phyloP scores from a whole-genome alignment of 37 sponge, comb jelly and placozoan genomes.

The Agelas oroides region DNA sequence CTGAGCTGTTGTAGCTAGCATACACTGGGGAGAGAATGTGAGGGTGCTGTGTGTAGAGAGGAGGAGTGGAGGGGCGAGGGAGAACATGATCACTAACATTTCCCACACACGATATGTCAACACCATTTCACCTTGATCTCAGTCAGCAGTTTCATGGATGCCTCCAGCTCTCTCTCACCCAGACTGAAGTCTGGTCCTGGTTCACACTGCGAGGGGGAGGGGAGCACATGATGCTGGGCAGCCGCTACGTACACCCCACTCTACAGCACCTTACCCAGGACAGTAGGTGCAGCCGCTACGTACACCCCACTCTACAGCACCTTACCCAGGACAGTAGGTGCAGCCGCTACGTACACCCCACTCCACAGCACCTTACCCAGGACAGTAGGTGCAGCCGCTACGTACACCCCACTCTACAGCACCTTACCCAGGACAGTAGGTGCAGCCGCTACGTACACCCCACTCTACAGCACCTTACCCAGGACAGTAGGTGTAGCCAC shows the following conservation, averaged over 20 bases:
- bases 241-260: too few relatives aligned
- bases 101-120: neutral
- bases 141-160: slow-evolving; percentile 51
- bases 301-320: too few relatives aligned
- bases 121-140: slow-evolving; percentile 52
- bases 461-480: too few relatives aligned
- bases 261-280: neutral
- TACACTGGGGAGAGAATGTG: slow-evolving; percentile 67
- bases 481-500: neutral
- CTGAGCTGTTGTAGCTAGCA: slow-evolving; percentile 70
- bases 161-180: slow-evolving; percentile 72
- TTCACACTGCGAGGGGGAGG: slow-evolving; percentile 40
- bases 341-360: too few relatives aligned
- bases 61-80: neutral
- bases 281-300: too few relatives aligned
- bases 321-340: neutral
- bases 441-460: too few relatives aligned
- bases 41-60: slow-evolving; percentile 66
- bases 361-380: too few relatives aligned
- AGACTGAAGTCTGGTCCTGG: slow-evolving; percentile 84
- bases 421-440: too few relatives aligned
- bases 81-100: neutral
- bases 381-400: too few relatives aligned
- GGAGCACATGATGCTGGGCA: too few relatives aligned
- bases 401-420: too few relatives aligned